Evolutionary conservation across 92 coral and sea anemone species (phyloP), one percentile per base, ranked within the genome.

Genomic region (Zoanthus sansibaricus): DNA sequence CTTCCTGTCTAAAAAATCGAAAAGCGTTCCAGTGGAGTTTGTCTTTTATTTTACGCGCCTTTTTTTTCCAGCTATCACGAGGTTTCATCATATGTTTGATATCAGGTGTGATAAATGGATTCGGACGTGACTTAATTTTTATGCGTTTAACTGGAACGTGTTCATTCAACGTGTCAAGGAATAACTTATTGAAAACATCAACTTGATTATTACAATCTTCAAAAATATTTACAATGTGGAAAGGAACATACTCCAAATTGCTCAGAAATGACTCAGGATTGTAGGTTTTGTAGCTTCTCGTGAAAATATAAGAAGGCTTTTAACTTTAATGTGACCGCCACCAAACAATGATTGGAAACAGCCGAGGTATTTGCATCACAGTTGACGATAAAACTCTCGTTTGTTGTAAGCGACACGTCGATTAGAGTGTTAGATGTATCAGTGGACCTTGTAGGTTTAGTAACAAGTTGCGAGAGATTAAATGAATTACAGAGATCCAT

Each of bases 1-100:
- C 93, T 64, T 90, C 93, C 76, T 86, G 93, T 21, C 87, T 31
- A 46, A 90, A 89, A 49, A 90, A 89, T 1, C 83, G 76, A 90
- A 21, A 90, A n/a, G 90, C 93, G 44, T 90, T 90, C 92, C 92
- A 90, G 71, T 86, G 89, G 9, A 90, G 87, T 48, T 74, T 78
- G 82, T 78, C 90, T 1, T 77, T 77, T 71, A 87, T 90, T 55
- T 78, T 78, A 32, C 48, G 16, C 14, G 92, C 89, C 3, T 6
- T 90, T 79, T 79, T 90, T 12, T 86, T 87, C 92, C 90, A 90
- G 0, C 25, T 77, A 59, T 90, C 92, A 2, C 90, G 79, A 7
- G 83, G 79, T 78, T 51, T 69, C 89, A 86, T 90, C 20, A 86
- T 72, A 21, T 90, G 90, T 79, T 51, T 72, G 16, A 79, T 86